These are phyloP conservation scores for Hippocampus zosterae DNA, from an alignment of 2,113 vertebrate species.

Conservation along the genomic window DNA sequence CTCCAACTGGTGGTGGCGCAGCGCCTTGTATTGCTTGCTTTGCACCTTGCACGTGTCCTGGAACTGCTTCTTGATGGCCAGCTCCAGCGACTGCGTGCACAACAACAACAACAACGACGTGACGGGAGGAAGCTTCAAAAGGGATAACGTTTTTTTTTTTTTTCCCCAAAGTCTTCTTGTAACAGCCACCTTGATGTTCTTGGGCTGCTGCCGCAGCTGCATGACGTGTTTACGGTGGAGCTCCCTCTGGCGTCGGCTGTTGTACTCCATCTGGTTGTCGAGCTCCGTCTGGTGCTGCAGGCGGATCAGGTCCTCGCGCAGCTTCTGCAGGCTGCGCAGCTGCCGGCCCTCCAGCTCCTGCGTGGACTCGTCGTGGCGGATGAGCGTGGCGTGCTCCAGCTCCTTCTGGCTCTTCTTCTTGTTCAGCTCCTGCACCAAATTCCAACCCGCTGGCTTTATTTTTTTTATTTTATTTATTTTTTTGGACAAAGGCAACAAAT, in stretches of 20 bases:
- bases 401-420: slow-evolving; percentile 98
- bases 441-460: no score
- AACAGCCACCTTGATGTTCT: slow-evolving; percentile 88
- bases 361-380: slow-evolving; percentile 96
- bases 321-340: slow-evolving; percentile 93
- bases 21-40: slow-evolving; percentile 99
- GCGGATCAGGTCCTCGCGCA: slow-evolving; percentile 97
- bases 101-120: no score
- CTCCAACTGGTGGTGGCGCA: slow-evolving; percentile 99
- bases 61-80: slow-evolving; percentile 99
- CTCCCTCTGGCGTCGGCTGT: slow-evolving; percentile 92
- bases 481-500: no score
- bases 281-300: slow-evolving; percentile 99
- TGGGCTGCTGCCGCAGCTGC: slow-evolving; percentile 98
- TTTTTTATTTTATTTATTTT: no score
- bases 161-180: no score
- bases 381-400: slow-evolving; percentile 98
- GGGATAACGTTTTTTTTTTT: no score
- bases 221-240: slow-evolving; percentile 97
- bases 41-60: slow-evolving; percentile 99
- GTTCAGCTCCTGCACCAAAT: slow-evolving; percentile 82
- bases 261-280: slow-evolving; percentile 99
- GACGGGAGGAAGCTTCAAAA: no score
- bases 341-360: slow-evolving; percentile 94
- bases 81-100: slow-evolving; percentile 85